Evolutionary conservation across 2,113 vertebrate genomes (phyloP).

Genomic region (Passer montanus): DNA sequence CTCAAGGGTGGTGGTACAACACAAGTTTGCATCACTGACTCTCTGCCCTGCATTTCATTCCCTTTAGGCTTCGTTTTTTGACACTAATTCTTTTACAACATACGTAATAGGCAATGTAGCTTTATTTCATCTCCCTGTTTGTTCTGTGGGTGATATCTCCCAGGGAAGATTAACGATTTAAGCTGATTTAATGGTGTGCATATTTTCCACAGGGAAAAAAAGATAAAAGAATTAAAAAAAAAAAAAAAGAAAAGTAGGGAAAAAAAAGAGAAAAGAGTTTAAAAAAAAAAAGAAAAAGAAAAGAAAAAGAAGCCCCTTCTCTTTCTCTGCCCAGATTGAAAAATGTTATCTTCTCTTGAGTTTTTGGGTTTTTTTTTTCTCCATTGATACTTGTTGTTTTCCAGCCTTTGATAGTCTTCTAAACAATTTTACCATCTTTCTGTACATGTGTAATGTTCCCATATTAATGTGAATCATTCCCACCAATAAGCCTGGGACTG

Average conservation of each 20-base stretch:
- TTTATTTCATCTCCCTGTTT: not conserved
- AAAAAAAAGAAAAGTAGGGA: not conserved
- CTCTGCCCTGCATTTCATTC: not conserved
- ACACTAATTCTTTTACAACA: constrained; percentile 23
- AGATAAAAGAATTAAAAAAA: not conserved
- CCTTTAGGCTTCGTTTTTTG: not conserved
- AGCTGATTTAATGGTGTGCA: not conserved
- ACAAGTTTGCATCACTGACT: not conserved
- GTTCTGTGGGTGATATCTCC: not conserved
- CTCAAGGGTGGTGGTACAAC: not conserved
- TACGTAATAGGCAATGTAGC: not conserved
- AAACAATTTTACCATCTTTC: not conserved
- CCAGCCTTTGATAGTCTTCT: not conserved
- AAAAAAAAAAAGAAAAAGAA: not conserved
- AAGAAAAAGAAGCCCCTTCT: fast-evolving
- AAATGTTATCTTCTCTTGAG: not conserved
- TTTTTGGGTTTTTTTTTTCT: fast-evolving
- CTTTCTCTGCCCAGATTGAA: not conserved
- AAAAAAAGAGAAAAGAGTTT: not conserved
- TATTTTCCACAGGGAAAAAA: not conserved
- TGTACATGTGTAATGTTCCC: constrained; percentile 14
- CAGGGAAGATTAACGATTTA: constrained; percentile 2
- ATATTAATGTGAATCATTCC: not conserved
- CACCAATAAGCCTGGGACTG: not conserved
- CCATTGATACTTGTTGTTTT: not conserved